Conservation (phyloP, 1,140 invertebrate species). For the Melipona quadrifasciata region DNA sequence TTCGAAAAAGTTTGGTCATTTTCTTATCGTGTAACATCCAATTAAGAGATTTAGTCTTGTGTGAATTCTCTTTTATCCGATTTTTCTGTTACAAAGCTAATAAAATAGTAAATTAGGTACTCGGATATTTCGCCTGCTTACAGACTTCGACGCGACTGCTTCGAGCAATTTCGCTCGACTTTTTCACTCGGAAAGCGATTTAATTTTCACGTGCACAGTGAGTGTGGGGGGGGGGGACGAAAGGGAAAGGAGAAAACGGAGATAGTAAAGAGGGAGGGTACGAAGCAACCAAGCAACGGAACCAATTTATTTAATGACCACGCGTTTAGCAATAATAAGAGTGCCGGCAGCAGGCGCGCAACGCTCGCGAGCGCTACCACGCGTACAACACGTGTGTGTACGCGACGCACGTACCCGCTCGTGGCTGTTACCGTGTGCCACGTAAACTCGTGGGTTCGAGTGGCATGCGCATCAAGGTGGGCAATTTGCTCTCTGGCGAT, state of each 20-base stretch:
- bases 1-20: no score
- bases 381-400: constrained; percentile 39
- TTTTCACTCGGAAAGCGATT: no score
- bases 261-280: not conserved
- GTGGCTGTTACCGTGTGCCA: constrained; percentile 8
- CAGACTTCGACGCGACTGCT: no score
- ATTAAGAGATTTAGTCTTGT: no score
- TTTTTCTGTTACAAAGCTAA: no score
- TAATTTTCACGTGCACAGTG: no score
- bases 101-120: no score
- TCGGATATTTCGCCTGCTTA: no score
- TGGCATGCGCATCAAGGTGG: constrained; percentile 48
- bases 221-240: no score
- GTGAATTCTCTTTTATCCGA: no score
- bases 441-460: constrained; percentile 39
- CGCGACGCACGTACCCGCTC: not conserved
- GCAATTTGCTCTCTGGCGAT: constrained; percentile 53
- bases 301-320: constrained; percentile 68
- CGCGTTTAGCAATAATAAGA: constrained; percentile 66
- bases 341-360: constrained; percentile 33
- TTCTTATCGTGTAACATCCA: no score
- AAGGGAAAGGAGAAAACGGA: not conserved
- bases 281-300: constrained; percentile 3
- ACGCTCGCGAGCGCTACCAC: constrained; percentile 34
- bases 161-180: no score